Base-by-base conservation (phyloP, 2,797 vertebrate species). In the Platyrinchus mystaceus region DNA sequence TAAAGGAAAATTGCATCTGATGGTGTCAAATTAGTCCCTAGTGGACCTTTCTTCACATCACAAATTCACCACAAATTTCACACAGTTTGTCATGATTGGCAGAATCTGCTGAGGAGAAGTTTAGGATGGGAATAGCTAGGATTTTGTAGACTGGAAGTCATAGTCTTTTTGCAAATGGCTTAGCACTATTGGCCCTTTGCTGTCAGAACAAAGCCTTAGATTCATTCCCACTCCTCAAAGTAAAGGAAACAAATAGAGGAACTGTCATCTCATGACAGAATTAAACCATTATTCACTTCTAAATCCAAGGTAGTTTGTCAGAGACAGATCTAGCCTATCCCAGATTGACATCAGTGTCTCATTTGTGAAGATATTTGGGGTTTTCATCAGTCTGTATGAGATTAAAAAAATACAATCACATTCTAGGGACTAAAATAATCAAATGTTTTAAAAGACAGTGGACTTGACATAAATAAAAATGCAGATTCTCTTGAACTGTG, bases 21-120 rank as follows among this genome's bases (percentile, higher is more conserved):
- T 92, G 87, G 94, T 94, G 84, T 95, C 95, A 97, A 96, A 97
- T 97, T 94, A 97, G 80, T 97, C 96, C 94, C 95, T 95, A 44
- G 80, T 53, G 94, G 92, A 93, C 47, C 93, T 93, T 87, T 82
- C 69, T 86, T 56, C 75, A 55, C 89, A 92, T 95, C 95, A 96
- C 71, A 95, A 94, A 92, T 88, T 94, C 82, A 91, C 87, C 62
- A 75, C 81, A 76, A 70, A 92, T 93, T 95, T 90, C 69, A 56
- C 59, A 83, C 44, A 73, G 52, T 90, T 93, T 82, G 53, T 91
- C 87, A 77, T 96, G 85, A 97, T 80, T 94, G 89, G 89, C 87
- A 91, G 64, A 90, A 95, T 78, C 63, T 92, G 70, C 52, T 12
- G 2, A 27, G 67, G 52, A 88, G 67, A 84, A 81, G 59, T 90